Evolutionary conservation across 1,140 invertebrate genomes (phyloP).

Genomic region (Uloborus diversus): DNA sequence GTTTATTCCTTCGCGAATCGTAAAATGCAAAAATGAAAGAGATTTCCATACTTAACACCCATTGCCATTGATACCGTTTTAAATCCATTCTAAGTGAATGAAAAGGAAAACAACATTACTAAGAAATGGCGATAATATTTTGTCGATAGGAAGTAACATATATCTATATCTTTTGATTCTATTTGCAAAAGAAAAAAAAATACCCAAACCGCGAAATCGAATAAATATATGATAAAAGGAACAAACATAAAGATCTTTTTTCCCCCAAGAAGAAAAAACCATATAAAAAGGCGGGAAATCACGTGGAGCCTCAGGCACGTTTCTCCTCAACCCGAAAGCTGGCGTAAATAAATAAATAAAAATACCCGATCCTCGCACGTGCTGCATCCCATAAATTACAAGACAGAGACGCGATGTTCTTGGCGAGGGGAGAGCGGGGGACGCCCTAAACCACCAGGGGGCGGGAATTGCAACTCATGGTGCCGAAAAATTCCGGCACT

Average conservation of each 20-base stretch:
- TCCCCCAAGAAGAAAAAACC: no score
- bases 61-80: not conserved
- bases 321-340: not conserved
- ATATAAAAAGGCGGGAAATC: no score
- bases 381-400: slow-evolving; percentile 56
- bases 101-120: not conserved
- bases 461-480: slow-evolving; percentile 23
- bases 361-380: slow-evolving; percentile 35
- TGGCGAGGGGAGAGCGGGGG: not conserved
- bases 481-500: slow-evolving; percentile 54
- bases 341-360: slow-evolving; percentile 19
- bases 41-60: slow-evolving; percentile 8
- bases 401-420: not conserved
- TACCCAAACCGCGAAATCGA: not conserved
- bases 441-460: not conserved
- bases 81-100: not conserved
- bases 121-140: slow-evolving; percentile 1
- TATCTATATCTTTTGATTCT: not conserved
- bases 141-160: not conserved
- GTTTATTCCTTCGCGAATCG: no score
- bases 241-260: not conserved
- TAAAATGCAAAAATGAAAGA: not conserved
- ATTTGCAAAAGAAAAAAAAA: not conserved
- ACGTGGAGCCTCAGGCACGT: slow-evolving; percentile 40
- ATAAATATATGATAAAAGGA: slow-evolving; percentile 2